phyloP scores from a whole-genome alignment of 2,888 invertebrate genomes.

The Acronicta alni region DNA sequence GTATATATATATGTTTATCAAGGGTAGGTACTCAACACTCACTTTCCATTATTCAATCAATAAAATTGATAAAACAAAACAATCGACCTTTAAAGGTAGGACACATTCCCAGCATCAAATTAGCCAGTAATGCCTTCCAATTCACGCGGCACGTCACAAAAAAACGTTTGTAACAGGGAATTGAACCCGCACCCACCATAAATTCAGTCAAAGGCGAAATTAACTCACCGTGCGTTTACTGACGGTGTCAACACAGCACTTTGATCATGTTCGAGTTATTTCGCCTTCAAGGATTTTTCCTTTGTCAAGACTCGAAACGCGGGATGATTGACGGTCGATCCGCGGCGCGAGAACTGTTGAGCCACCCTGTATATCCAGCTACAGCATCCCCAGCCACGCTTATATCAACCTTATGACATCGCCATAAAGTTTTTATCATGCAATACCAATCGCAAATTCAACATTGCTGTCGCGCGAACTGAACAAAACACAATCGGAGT shows the following conservation, averaged over 20 bases:
- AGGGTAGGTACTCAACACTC: not conserved
- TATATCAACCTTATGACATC: conserved; percentile 11
- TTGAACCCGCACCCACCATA: conserved; percentile 63
- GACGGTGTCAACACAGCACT: conserved; percentile 77
- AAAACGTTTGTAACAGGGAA: conserved; percentile 59
- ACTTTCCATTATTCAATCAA: conserved; percentile 46
- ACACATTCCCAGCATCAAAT: conserved; percentile 49
- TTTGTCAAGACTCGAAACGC: conserved; percentile 83
- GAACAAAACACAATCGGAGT: conserved; percentile 37
- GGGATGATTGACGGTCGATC: conserved; percentile 85
- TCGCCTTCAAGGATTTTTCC: conserved; percentile 84
- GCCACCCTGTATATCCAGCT: conserved; percentile 30
- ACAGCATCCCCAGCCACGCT: conserved; percentile 4
- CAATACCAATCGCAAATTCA: conserved; percentile 20
- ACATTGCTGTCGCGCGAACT: conserved; percentile 44
- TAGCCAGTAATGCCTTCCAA: conserved; percentile 46
- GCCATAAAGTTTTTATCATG: not conserved
- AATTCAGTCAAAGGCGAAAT: conserved; percentile 76
- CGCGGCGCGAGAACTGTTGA: conserved; percentile 78
- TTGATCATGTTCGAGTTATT: conserved; percentile 83
- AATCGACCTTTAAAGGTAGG: conserved; percentile 19
- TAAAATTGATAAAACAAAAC: conserved; percentile 28
- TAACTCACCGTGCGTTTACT: conserved; percentile 81
- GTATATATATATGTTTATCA: not conserved
- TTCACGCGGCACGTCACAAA: conserved; percentile 40